Conservation (phyloP, 2,113 vertebrate genomes). For the Miniopterus natalensis region DNA sequence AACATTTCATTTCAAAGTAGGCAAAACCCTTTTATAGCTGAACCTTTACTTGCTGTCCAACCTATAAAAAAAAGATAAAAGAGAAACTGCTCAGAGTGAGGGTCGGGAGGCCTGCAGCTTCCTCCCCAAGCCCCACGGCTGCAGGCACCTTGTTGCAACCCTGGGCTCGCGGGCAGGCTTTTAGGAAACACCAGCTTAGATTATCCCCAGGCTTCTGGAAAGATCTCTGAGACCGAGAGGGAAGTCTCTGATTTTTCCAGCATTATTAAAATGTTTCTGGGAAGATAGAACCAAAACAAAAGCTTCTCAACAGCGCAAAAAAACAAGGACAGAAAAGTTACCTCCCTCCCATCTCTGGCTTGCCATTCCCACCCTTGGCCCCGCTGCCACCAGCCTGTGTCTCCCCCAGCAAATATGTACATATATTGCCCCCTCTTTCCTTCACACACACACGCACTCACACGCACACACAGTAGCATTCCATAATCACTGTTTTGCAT, state of each 20-base stretch:
- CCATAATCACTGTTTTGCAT: not conserved
- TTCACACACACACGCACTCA: not conserved
- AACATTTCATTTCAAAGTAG: constrained; percentile 53
- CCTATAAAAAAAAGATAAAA: constrained; percentile 37
- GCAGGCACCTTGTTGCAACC: not conserved
- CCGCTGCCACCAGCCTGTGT: not conserved
- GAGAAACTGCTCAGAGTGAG: not conserved
- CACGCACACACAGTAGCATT: not conserved
- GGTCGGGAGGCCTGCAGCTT: not conserved
- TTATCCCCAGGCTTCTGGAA: not conserved
- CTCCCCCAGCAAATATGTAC: not conserved
- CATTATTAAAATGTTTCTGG: not conserved
- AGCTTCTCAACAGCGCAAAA: not conserved
- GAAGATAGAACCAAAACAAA: not conserved
- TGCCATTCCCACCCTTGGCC: not conserved
- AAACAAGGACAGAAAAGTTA: not conserved
- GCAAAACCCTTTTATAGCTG: not conserved
- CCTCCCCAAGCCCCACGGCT: not conserved
- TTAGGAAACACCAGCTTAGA: not conserved
- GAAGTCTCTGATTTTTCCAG: not conserved
- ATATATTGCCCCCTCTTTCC: no score
- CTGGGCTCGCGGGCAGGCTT: not conserved
- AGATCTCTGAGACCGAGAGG: not conserved
- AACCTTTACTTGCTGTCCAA: not conserved
- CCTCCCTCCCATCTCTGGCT: not conserved